phyloP scores from a whole-genome alignment of 2,113 vertebrate species.

The western clawed frog (Xenopus tropicalis) region UCB_Xtro_10.0 CM004450.2:12636501-12637000 shows the following conservation, averaged over 20 bases:
- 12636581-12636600: not conserved
- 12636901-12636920: no score
- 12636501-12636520: not conserved
- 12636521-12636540: not conserved
- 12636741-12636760: constrained; percentile 27
- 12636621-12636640: constrained; percentile 19
- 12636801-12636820: constrained; percentile 14
- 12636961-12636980: no score
- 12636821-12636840: constrained; percentile 22
- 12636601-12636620: not conserved
- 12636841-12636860: constrained; percentile 8
- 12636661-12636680: constrained; percentile 8
- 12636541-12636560: not conserved
- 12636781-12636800: not conserved
- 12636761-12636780: not conserved
- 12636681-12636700: constrained; percentile 5
- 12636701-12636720: constrained; percentile 12
- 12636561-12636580: not conserved
- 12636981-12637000: no score
- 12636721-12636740: not conserved
- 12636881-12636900: no score
- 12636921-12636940: no score
- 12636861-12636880: no score
- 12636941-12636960: no score
- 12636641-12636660: constrained; percentile 25